A percentile compares a stretch with the other conserved stretches of the same genome.
Conservation (phyloP, 2,113 vertebrate genomes). For the Sturnira hondurensis region DNA sequence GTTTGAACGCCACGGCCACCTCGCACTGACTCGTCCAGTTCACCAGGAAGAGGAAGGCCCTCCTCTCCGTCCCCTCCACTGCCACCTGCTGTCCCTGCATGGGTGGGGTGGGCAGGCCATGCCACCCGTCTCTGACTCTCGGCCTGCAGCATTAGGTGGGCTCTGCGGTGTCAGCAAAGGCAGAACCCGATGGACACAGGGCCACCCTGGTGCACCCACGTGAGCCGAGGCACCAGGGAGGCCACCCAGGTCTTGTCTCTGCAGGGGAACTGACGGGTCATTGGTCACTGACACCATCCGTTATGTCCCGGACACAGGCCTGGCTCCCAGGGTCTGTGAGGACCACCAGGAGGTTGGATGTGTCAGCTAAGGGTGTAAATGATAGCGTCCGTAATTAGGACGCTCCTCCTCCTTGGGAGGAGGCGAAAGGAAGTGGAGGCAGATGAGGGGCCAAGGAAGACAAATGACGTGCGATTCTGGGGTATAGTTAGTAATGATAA, state of each 20-base stretch:
- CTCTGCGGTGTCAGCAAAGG: not conserved
- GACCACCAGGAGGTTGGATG: not conserved
- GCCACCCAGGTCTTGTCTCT: not conserved
- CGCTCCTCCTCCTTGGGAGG: too few relatives aligned
- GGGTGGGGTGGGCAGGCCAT: not conserved
- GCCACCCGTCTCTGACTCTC: not conserved
- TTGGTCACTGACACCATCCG: not conserved
- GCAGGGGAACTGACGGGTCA: fast-evolving
- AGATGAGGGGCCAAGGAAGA: not conserved
- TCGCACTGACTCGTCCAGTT: not conserved
- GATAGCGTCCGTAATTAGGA: too few relatives aligned
- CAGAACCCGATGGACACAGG: not conserved
- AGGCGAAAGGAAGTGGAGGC: not conserved
- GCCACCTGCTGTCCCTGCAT: not conserved
- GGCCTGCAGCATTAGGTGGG: not conserved
- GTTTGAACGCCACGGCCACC: not conserved
- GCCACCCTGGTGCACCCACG: fast-evolving
- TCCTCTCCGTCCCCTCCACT: not conserved
- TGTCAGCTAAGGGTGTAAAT: not conserved
- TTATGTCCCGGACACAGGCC: not conserved
- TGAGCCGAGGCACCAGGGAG: fast-evolving
- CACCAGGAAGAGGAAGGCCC: not conserved
- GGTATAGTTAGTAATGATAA: constrained; percentile 35
- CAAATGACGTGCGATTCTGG: not conserved
- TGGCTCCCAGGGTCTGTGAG: not conserved